Evolutionary conservation across 1,140 invertebrate genomes (phyloP).

Genomic region (Tetraneura akinire): DNA sequence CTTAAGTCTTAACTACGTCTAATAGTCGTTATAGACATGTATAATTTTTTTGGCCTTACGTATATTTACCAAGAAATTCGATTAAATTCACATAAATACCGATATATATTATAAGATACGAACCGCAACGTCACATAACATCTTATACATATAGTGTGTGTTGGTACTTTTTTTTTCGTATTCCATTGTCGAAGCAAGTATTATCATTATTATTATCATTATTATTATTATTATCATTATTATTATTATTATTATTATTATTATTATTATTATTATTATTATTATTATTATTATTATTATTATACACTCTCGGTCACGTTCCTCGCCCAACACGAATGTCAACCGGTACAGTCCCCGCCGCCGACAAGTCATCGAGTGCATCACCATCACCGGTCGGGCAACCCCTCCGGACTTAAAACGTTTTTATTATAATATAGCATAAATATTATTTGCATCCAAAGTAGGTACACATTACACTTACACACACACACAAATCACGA

Average conservation of each 20-base stretch:
- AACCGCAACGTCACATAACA: slow-evolving; percentile 7
- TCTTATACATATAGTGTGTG: background rate
- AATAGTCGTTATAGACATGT: background rate
- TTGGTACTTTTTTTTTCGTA: slow-evolving; percentile 26
- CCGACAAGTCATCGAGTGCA: background rate
- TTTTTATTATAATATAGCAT: too few relatives aligned
- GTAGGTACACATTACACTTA: too few relatives aligned
- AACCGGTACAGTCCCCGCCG: slow-evolving; percentile 29
- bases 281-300: background rate
- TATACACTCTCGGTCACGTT: slow-evolving; percentile 41
- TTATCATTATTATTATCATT: too few relatives aligned
- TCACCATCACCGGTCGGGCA: background rate
- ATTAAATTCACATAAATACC: slow-evolving; percentile 24
- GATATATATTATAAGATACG: background rate
- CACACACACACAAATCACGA: too few relatives aligned
- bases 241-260: background rate
- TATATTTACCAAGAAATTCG: background rate
- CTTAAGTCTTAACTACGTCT: too few relatives aligned
- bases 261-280: background rate
- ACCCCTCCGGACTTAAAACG: slow-evolving; percentile 9
- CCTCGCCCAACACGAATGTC: slow-evolving; percentile 39
- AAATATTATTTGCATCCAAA: slow-evolving; percentile 30
- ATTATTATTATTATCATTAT: background rate
- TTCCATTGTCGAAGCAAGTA: slow-evolving; percentile 38
- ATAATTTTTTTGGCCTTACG: background rate